Conservation (phyloP, 2,797 vertebrate genomes). For the Falco columbarius region DNA sequence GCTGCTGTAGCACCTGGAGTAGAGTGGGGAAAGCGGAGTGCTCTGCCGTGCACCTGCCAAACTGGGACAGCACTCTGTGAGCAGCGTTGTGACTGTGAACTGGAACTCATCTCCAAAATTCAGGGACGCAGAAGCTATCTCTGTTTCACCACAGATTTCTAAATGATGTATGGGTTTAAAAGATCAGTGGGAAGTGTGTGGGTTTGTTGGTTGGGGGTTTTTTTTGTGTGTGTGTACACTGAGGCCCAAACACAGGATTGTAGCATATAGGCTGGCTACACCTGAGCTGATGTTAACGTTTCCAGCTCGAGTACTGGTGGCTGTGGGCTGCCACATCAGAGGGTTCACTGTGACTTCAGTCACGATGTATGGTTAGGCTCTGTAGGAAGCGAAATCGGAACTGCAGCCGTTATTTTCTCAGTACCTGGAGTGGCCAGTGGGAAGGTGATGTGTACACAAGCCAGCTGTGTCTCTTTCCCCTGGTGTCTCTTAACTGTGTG, state of each 20-base stretch:
- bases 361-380: fast-evolving
- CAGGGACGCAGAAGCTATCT: background rate
- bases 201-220: too few relatives aligned
- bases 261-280: background rate
- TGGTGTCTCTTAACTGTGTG: background rate
- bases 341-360: background rate
- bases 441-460: background rate
- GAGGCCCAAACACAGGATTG: background rate
- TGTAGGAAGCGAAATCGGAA: background rate
- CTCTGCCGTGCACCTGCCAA: background rate
- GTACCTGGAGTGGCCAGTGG: background rate
- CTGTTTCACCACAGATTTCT: background rate
- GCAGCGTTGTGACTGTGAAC: background rate
- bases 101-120: background rate
- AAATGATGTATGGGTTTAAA: background rate
- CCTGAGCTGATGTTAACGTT: background rate
- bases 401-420: background rate
- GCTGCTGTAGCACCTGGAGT: background rate
- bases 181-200: background rate
- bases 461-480: background rate
- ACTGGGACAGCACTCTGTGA: background rate
- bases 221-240: background rate
- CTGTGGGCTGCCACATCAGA: background rate
- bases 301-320: background rate
- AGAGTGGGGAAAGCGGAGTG: background rate